A percentile compares a stretch with the other conserved stretches of the same genome.
These are phyloP conservation scores for Amorpha juglandis DNA, from an alignment of 2,888 invertebrate genomes.

Conservation along the genomic window DNA sequence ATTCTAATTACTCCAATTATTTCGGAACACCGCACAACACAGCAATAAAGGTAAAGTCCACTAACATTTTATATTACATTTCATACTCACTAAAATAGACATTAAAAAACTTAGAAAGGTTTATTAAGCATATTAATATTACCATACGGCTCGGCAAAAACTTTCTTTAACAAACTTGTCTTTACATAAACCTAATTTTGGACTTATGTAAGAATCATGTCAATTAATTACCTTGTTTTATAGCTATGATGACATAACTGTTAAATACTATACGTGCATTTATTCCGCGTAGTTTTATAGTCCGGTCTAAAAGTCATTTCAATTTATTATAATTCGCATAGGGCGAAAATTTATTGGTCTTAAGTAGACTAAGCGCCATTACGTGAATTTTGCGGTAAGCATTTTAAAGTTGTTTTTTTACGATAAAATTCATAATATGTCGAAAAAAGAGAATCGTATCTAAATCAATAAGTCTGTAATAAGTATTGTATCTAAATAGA, in stretches of 20 bases:
- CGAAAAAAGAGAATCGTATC: too few species aligned
- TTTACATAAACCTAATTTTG: background rate
- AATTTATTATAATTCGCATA: too few species aligned
- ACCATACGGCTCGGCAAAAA: background rate
- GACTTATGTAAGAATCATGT: constrained; percentile 2
- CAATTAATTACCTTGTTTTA: constrained; percentile 7
- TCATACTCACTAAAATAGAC: background rate
- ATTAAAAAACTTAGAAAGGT: constrained; percentile 2
- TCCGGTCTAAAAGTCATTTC: too few species aligned
- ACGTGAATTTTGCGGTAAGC: too few species aligned
- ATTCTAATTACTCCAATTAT: constrained; percentile 5
- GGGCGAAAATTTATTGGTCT: too few species aligned
- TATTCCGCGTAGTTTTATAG: background rate
- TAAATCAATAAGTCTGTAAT: too few species aligned
- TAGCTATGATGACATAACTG: background rate
- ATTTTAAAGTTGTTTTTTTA: too few species aligned
- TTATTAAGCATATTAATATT: background rate
- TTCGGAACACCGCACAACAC: background rate
- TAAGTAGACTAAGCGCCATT: too few species aligned
- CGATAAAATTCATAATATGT: too few species aligned
- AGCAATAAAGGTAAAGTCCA: constrained; percentile 8
- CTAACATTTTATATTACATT: background rate
- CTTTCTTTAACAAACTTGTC: background rate
- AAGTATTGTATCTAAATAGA: too few species aligned
- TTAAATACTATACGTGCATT: background rate